Evolutionary conservation across 2,797 vertebrate species (phyloP).

Genomic region (Ataeniobius toweri): DNA sequence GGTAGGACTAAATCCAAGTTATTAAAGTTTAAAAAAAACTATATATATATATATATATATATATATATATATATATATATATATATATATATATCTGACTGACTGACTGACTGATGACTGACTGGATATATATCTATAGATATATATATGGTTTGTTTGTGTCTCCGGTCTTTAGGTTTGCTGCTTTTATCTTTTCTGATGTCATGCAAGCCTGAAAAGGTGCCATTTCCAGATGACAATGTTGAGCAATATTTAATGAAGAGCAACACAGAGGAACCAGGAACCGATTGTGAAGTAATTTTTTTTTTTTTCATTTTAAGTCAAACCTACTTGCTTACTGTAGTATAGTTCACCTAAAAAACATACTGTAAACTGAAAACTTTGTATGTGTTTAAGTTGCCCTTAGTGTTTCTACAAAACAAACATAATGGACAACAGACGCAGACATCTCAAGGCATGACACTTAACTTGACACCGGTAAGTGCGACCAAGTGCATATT

Average conservation of each 20-base stretch:
- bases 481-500: background rate
- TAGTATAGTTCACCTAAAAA: background rate
- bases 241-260: conserved; percentile 35
- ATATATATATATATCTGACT: too few species aligned
- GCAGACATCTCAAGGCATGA: background rate
- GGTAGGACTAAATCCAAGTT: conserved; percentile 50
- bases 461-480: background rate
- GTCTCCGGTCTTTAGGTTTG: conserved; percentile 35
- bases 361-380: background rate
- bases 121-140: too few species aligned
- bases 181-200: conserved; percentile 51
- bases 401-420: background rate
- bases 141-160: conserved; percentile 3
- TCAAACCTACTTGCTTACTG: background rate
- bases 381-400: background rate
- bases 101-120: too few species aligned
- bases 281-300: conserved; percentile 71
- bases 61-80: too few species aligned
- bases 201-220: conserved; percentile 30
- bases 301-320: background rate
- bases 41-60: background rate
- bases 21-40: background rate
- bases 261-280: conserved; percentile 62
- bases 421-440: background rate
- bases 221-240: background rate